Percentiles rank a stretch among this genome's conserved stretches.
Conservation (phyloP, 2,888 invertebrate species). For the Liposcelis brunnea region DNA sequence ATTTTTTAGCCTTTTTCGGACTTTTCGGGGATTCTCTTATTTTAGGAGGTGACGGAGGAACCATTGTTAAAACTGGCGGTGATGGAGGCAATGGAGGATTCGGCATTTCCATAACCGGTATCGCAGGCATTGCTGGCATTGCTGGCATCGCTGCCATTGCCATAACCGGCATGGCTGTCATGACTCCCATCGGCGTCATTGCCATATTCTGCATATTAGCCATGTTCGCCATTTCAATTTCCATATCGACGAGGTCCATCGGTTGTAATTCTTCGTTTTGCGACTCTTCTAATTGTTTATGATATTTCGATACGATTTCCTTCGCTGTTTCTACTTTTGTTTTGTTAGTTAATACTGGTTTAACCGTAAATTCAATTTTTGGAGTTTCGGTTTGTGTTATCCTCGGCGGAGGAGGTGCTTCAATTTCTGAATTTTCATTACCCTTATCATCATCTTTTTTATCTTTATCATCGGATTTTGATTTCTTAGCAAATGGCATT, state of each 20-base stretch:
- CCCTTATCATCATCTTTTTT: constrained; percentile 22
- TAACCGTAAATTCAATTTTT: not conserved
- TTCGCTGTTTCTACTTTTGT: constrained; percentile 7
- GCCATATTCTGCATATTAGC: too few relatives aligned
- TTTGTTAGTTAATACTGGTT: constrained; percentile 6
- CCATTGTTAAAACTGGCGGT: constrained; percentile 17
- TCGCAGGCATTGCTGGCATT: not conserved
- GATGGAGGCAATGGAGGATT: not conserved
- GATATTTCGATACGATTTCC: not conserved
- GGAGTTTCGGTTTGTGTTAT: constrained; percentile 20
- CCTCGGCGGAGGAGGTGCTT: constrained; percentile 25
- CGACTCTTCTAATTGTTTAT: not conserved
- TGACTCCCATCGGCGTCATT: too few relatives aligned
- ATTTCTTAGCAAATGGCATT: constrained; percentile 59
- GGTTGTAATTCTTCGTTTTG: constrained; percentile 11
- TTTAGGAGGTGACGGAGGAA: constrained; percentile 11
- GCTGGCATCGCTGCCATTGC: not conserved
- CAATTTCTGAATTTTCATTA: constrained; percentile 15
- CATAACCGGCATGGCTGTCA: not conserved
- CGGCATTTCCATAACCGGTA: not conserved
- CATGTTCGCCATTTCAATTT: constrained; percentile 20
- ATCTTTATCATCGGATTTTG: constrained; percentile 16
- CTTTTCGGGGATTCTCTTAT: constrained; percentile 6
- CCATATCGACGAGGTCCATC: constrained; percentile 26
- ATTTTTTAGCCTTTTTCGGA: constrained; percentile 19